Evolutionary conservation across 2,888 invertebrate species (phyloP).

Genomic region (Deroplatys truncata): DNA sequence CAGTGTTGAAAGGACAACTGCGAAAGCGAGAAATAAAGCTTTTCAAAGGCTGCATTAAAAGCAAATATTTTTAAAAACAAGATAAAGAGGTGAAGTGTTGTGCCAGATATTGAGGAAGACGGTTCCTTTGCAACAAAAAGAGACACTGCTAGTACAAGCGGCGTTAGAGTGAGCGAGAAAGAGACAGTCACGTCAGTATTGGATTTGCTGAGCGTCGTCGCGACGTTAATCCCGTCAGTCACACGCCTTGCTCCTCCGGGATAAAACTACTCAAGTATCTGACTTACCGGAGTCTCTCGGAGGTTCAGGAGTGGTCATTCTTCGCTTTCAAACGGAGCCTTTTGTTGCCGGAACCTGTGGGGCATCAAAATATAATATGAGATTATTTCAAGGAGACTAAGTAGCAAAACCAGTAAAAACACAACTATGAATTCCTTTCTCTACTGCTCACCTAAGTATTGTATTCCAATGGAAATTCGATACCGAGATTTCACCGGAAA

Average conservation of each 20-base stretch:
- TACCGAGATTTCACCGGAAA: too few relatives aligned
- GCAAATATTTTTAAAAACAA: background rate
- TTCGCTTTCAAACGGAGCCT: background rate
- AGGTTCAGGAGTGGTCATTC: background rate
- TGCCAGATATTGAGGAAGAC: background rate
- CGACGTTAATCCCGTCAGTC: background rate
- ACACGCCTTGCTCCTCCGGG: background rate
- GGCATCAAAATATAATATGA: too few relatives aligned
- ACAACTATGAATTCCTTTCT: too few relatives aligned
- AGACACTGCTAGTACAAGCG: background rate
- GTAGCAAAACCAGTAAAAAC: too few relatives aligned
- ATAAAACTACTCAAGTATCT: background rate
- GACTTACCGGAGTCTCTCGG: background rate
- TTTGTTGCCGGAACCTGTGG: too few relatives aligned
- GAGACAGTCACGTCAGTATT: background rate
- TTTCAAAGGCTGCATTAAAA: background rate
- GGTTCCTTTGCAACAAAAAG: background rate
- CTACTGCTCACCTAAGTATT: too few relatives aligned
- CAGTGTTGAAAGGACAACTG: background rate
- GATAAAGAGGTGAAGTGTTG: background rate
- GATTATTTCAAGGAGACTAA: too few relatives aligned
- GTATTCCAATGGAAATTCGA: too few relatives aligned
- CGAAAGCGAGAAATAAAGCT: background rate
- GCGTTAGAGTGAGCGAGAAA: background rate
- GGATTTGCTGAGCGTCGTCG: background rate